These are phyloP conservation scores for Galeopterus variegatus DNA, from an alignment of 2,113 vertebrate species.

Conservation along the genomic window DNA sequence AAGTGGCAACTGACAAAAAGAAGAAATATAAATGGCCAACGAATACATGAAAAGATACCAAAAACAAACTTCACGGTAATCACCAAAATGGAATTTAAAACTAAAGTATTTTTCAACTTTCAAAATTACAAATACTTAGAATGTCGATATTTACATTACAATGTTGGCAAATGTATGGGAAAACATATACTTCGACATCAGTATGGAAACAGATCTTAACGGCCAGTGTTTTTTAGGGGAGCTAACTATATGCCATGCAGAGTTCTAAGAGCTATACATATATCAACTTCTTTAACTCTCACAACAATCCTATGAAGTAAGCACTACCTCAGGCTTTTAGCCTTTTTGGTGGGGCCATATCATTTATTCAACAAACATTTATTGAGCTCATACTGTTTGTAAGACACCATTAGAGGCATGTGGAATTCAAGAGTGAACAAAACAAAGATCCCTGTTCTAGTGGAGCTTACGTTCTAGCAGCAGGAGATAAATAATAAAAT, in stretches of 20 bases:
- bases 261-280: neutral
- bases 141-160: neutral
- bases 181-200: slow-evolving; percentile 21
- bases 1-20: slow-evolving; percentile 20
- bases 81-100: slow-evolving; percentile 42
- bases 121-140: slow-evolving; percentile 37
- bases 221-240: neutral
- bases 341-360: neutral
- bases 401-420: neutral
- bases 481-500: slow-evolving; percentile 33
- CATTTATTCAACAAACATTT: slow-evolving; percentile 44
- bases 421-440: slow-evolving; percentile 39
- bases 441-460: neutral
- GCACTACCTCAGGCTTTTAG: neutral
- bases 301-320: neutral
- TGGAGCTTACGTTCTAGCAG: neutral
- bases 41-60: neutral
- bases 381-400: neutral
- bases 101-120: neutral
- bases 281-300: slow-evolving; percentile 3
- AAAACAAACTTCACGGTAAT: neutral
- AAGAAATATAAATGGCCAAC: neutral
- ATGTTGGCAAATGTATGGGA: neutral
- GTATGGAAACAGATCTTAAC: neutral
- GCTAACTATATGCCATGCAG: neutral